Evolutionary conservation across 2,113 vertebrate genomes (phyloP), one percentile per base, ranked within the genome.

Genomic region (Vulpes lagopus): DNA sequence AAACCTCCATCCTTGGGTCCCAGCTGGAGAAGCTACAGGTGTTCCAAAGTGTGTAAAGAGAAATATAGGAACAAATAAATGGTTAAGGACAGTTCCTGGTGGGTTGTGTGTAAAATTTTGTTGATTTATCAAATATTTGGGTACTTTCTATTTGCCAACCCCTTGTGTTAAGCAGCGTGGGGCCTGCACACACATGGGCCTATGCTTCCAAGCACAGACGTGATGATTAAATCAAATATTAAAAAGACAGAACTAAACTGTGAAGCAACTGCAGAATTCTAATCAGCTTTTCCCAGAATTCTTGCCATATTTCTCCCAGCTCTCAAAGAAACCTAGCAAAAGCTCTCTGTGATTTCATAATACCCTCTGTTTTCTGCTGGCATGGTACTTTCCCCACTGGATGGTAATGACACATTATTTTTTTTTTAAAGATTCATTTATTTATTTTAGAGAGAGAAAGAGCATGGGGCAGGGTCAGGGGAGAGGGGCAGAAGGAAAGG

Each of bases 231-330:
- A 84, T 86, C 71, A 11, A 89, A 73, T 76, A 64, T 59, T 80
- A 80, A 49, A 88, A 60, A 91, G 86, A 73, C 27, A 43, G 53
- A 88, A 53, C 67, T 92, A 57, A 88, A 88, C 27, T n/a, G 27
- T 91, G 95, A 92, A 86, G 38, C 81, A 67, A 30, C 32, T 71
- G 15, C 20, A 64, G 51, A 87, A 84, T 96, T 76, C 59, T 62
- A n/a, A 84, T 32, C 67, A 74, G 19, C 35, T 76, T 62, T 96
- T 84, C 90, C 71, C 71, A 94, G 92, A 91, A 91, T 23, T 35
- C 65, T 85, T 25, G 49, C 59, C 30, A 78, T 76, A 23, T 73
- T 12, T 35, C 49, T 57, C 92, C 43, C 30, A n/a, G 8, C 22
- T 91, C 73, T 92, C 64, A 86, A 89, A 27, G 49, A 78, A 73